Base-by-base conservation (phyloP, 2,113 vertebrate species). In the Orycteropus afer region DNA sequence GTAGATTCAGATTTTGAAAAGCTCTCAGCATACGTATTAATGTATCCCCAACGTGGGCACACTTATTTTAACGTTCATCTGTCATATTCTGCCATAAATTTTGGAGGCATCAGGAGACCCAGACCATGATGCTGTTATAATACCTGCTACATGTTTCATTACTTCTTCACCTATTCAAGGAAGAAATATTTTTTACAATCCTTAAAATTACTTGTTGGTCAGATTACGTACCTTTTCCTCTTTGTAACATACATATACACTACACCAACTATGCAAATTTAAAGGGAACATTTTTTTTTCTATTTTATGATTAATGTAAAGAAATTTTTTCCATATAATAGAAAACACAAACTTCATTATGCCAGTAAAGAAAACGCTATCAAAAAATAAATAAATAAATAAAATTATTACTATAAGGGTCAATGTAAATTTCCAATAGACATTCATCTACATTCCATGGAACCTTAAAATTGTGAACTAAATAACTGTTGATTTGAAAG, bases 251-350 rank as follows among this genome's bases (percentile, higher is more conserved):
- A 51, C 55, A 57, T n/a, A n/a, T n/a, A n/a, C n/a, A n/a, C 34
- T 79, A 11, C 40, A 79, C 4, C 10, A 81, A 61, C 4, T n/a
- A n/a, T n/a, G n/a, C n/a, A n/a, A n/a, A 13, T 80, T 91, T 73
- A 57, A 37, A 42, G 8, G 13, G 7, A 42, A 80, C 51, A 49
- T 3, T 63, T 0, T 49, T 67, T 78, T 91, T 49, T n/a, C 18
- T 77, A 14, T 83, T 86, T 82, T 81, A 61, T n/a, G 8, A 63
- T 65, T 93, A 74, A 89, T 83, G 15, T 78, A 89, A 47, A 85
- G 12, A 29, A 81, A 76, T 40, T 37, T 63, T 32, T 23, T 4
- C 59, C 18, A 42, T 2, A 77, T 1, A 42, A 18, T 11, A 57
- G 27, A 65, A 82, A 40, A 73, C 47, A 1, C 2, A 81, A n/a